Base-by-base conservation (phyloP, 2,888 invertebrate species). In the Altica lythri region DNA sequence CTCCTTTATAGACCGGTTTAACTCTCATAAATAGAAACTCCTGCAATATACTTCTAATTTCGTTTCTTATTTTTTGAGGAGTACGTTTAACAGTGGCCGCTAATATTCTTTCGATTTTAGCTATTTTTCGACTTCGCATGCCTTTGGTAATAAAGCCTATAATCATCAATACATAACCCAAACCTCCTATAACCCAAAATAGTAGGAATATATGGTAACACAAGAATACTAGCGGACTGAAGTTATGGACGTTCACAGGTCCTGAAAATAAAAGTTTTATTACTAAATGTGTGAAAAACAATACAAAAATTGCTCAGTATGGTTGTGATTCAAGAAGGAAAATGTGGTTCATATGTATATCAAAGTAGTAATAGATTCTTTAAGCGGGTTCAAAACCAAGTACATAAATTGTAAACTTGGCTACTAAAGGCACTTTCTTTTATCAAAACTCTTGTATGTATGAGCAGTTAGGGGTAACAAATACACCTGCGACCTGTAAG, bases 91-190 rank as follows among this genome's bases (percentile, higher is more conserved):
- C 80, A 70, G 90, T 90, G 57, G 81, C 77, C 0, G 89, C 86
- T 48, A 92, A 78, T 71, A 89, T 87, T 66, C 88, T 88, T 72
- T 92, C 92, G 59, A 92, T 76, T 65, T 81, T 80, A 27, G 84
- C 83, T 47, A 92, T 81, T 64, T 84, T 81, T 71, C 92, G 90
- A 63, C 90, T 90, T 46, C 83, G 79, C 83, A 90, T 82, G 2
- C 86, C 89, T 53, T 85, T 83, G 0, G 90, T 87, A 62, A 93
- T 90, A 69, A 92, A 92, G 1, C 90, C 89, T 64, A 92, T 83
- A 37, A 92, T 85, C 94, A 95, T 95, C 16, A 93, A 86, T 35
- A 93, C 83, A 74, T 95, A 95, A 0, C 94, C 94, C 59, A 95
- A 81, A 0, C 95, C 94, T 68, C 93, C 92, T 55, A 93, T 90